phyloP scores from a whole-genome alignment of 2,113 vertebrate species.

The Rhea pennata region DNA sequence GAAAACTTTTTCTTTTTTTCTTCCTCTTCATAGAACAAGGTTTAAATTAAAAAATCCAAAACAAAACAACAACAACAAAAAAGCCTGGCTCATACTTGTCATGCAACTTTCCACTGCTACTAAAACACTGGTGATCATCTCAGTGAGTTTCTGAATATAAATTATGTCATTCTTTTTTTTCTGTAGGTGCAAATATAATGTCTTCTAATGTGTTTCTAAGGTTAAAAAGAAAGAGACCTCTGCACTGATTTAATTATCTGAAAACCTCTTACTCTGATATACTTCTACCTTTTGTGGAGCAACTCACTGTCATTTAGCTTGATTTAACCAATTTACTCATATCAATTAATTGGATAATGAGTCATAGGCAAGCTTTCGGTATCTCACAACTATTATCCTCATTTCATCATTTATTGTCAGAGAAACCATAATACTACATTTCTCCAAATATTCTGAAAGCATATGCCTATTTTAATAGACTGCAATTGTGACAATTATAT shows the following conservation, averaged over 20 bases:
- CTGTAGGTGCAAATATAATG: not conserved
- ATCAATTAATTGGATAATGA: conserved; percentile 68
- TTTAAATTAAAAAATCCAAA: not conserved
- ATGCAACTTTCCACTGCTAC: not conserved
- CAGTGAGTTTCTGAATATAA: not conserved
- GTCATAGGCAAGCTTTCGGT: conserved; percentile 20
- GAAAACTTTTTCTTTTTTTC: not conserved
- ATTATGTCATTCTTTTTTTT: not conserved
- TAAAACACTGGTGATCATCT: not conserved
- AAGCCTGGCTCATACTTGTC: not conserved
- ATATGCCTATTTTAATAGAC: not conserved
- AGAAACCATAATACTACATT: conserved; percentile 39
- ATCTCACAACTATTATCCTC: conserved; percentile 39
- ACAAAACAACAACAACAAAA: not conserved
- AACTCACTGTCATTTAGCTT: conserved; percentile 52
- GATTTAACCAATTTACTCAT: conserved; percentile 58
- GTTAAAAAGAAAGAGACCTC: not conserved
- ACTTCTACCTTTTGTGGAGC: not conserved
- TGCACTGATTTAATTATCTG: conserved; percentile 18
- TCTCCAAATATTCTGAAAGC: conserved; percentile 13
- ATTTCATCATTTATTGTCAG: conserved; percentile 47
- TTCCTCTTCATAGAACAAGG: not conserved
- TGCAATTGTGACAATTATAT: not conserved
- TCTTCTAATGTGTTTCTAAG: not conserved
- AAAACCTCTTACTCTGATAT: not conserved